These are phyloP conservation scores for Drosophila acutilabella DNA, from an alignment of 2,888 invertebrate species.

Conservation along the genomic window DNA sequence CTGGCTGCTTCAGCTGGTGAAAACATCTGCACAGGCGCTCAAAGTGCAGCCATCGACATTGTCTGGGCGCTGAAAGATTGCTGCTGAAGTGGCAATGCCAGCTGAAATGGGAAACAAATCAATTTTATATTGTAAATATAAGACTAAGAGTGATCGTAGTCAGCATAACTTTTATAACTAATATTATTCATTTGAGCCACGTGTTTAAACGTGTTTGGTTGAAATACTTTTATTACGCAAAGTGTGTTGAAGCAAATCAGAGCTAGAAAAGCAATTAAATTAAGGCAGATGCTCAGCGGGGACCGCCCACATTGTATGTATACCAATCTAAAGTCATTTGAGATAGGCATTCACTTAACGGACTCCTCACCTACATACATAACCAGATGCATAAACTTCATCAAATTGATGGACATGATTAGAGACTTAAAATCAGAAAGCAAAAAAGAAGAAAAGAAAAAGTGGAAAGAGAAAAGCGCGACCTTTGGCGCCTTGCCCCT, in stretches of 20 bases:
- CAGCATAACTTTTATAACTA: too few relatives aligned
- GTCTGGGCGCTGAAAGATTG: conserved; percentile 30
- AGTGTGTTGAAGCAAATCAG: conserved; percentile 1
- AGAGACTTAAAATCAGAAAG: conserved; percentile 55
- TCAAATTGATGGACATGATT: conserved; percentile 82
- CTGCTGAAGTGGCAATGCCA: conserved; percentile 9
- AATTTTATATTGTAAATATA: conserved; percentile 16
- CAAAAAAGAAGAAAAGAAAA: conserved; percentile 43
- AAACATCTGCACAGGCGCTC: conserved; percentile 70
- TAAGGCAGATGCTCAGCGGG: conserved; percentile 24
- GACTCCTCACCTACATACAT: conserved; percentile 20
- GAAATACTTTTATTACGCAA: not conserved
- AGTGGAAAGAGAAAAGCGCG: conserved; percentile 71
- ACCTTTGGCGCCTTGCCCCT: conserved; percentile 72
- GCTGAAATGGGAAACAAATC: conserved; percentile 20
- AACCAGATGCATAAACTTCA: conserved; percentile 32
- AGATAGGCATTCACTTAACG: conserved; percentile 19
- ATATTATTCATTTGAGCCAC: too few relatives aligned
- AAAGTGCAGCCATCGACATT: conserved; percentile 42
- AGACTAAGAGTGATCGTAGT: too few relatives aligned
- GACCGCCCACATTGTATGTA: conserved; percentile 48
- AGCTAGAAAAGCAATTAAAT: conserved; percentile 17
- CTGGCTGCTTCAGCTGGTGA: conserved; percentile 46
- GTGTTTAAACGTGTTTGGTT: not conserved
- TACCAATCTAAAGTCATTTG: conserved; percentile 13